Evolutionary conservation across 1,140 invertebrate species (phyloP), one percentile per base, ranked within the genome.

Genomic region (Brachionus sp.): DNA sequence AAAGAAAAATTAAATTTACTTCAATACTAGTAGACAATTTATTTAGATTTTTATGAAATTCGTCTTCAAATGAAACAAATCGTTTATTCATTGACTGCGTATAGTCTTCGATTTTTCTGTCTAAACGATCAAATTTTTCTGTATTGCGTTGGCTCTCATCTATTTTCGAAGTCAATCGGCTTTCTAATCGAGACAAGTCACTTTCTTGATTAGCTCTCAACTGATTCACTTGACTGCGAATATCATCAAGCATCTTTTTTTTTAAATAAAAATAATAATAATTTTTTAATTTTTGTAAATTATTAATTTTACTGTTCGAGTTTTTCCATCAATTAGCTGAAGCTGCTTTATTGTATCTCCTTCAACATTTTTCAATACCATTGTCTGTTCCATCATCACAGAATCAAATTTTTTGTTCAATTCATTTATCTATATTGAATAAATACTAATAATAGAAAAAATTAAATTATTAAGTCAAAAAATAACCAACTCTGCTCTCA

Each of bases 291-390:
- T 25, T 23, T 5, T 44, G 3, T 35, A 9, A 25, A 82, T 1
- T 12, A n/a, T 39, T 5, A 25, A 44, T 16, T 23, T 82, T 66
- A 83, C 57, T 3, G 62, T 83, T 25, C 80, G 35, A 39, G 80
- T 83, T 29, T 53, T 83, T 50, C 57, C 64, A 23, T 83, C 80
- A 19, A 83, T 39, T 46, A 83, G 50, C 50, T 83, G 80, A n/a
- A 83, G 12, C 16, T 83, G 57, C 35, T 83, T 83, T 10, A 83
- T n/a, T 10, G 80, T 68, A 53, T 83, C 80, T 29, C 80, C 80
- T 68, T 83, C 80, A 1, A 83, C 80, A 73, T 83, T 83, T 53
- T 83, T 83, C 16, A 83, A 25, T 2, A 83, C 80, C 57, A 83
- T 83, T 16, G 80, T 83, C 37, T 83, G 80, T 37, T 83, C 80